Evolutionary conservation across 2,113 vertebrate species (phyloP), one percentile per base, ranked within the genome.

Genomic region (Clarias magur): DNA sequence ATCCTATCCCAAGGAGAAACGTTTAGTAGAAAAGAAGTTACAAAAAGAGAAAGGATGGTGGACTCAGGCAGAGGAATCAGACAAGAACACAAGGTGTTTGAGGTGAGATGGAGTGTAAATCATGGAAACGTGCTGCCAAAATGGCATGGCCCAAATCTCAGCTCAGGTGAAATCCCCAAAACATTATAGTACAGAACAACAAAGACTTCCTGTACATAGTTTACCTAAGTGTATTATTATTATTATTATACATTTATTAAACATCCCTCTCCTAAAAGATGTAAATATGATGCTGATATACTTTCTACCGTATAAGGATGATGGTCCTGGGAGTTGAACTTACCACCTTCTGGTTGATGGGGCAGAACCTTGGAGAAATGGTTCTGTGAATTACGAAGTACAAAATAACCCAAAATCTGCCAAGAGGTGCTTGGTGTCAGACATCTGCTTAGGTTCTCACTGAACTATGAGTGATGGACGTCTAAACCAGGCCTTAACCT

Each of bases 1-100:
- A 94, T 95, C 95, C 95, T 96, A 95, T 91, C 89, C 89, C 92
- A 88, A 70, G 78, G 91, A 89, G 89, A 92, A 90, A 93, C 88
- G 62, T 59, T 38, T 72, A 48, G 48, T 63, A 93, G 78, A 92
- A 91, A 80, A 78, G 21, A 25, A 13, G 92, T 84, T 89, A 91
- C 83, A 91, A 83, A 93, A 25, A 79, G 87, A 92, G 85, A 88
- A 85, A 89, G 78, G 78, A 76, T 57, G 72, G 57, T 89, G 48
- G 76, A 76, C 79, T 79, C 63, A 60, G 38, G 53, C 34, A 88
- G 23, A 84, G 21, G 68, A 60, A 63, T 30, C n/a, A 19, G 25
- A 82, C 68, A 90, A 79, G 89, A 68, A 63, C 73, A 85, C 82
- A 88, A 48, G 83, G 82, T 53, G 56, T 82, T 72, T 34, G 42